These are phyloP conservation scores for Papilio demoleus DNA, from an alignment of 2,888 invertebrate genomes.

Conservation along the genomic window DNA sequence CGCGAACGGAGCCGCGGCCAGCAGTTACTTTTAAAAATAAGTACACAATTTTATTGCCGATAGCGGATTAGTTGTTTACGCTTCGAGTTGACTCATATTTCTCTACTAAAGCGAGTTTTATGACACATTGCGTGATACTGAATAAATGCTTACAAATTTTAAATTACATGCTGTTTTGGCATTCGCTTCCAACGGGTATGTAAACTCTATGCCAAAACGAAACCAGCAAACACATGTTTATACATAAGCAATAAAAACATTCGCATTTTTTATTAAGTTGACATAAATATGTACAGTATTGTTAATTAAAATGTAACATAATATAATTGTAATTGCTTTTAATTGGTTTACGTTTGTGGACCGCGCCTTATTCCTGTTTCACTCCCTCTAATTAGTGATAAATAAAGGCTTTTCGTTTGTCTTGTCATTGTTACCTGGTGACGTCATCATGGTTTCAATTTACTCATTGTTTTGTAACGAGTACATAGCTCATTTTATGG, in stretches of 20 bases:
- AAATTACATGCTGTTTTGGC: conserved; percentile 35
- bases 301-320: not conserved
- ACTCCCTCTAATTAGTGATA: conserved; percentile 81
- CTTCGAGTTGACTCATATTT: not conserved
- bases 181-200: conserved; percentile 54
- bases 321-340: conserved; percentile 58
- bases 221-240: conserved; percentile 41
- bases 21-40: no score
- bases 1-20: no score
- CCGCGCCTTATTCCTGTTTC: conserved; percentile 77
- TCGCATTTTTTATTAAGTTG: not conserved
- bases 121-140: conserved; percentile 9
- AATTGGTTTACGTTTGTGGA: conserved; percentile 71
- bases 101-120: not conserved
- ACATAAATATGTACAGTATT: not conserved
- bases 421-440: conserved; percentile 62
- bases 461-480: not conserved
- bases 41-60: not conserved
- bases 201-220: conserved; percentile 73
- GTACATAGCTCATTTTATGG: not conserved
- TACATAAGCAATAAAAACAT: conserved; percentile 1
- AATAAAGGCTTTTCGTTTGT: conserved; percentile 65
- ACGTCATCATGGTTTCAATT: conserved; percentile 51
- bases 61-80: not conserved
- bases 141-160: conserved; percentile 25